These are phyloP conservation scores for Ennomos fuscantarius DNA, from an alignment of 2,888 invertebrate species.

Conservation along the genomic window DNA sequence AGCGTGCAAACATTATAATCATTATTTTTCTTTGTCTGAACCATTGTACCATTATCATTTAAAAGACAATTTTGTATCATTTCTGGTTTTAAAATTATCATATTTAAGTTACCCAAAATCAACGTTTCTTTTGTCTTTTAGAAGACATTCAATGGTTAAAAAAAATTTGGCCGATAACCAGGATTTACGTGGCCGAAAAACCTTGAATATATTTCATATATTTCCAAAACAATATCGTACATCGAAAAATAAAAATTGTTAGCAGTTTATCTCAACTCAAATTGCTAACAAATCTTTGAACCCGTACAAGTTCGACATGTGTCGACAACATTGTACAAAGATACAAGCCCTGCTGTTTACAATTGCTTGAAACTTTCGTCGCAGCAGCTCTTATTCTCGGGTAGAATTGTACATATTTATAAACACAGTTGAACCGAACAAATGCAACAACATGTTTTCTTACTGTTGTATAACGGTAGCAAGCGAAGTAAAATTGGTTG, in stretches of 20 bases:
- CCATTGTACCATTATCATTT: conserved; percentile 29
- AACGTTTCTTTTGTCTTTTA: too few species aligned
- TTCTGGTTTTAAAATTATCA: neutral
- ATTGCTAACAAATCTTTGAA: neutral
- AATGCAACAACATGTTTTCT: too few species aligned
- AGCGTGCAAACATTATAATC: conserved; percentile 29
- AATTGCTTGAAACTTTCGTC: conserved; percentile 12
- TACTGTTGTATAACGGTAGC: too few species aligned
- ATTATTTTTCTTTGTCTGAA: conserved; percentile 30
- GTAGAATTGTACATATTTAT: neutral
- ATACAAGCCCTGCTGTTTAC: conserved; percentile 7
- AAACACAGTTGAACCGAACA: too few species aligned
- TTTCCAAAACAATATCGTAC: too few species aligned
- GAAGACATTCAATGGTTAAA: too few species aligned
- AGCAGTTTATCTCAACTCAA: neutral
- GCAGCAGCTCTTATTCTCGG: conserved; percentile 5
- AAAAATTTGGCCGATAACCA: too few species aligned
- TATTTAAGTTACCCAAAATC: neutral
- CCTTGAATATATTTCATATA: too few species aligned
- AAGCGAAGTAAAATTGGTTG: too few species aligned
- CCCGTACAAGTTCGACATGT: conserved; percentile 3
- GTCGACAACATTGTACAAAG: conserved; percentile 4
- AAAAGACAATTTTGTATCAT: conserved; percentile 25
- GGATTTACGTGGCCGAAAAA: too few species aligned
- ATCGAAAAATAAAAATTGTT: too few species aligned